phyloP scores from a whole-genome alignment of 2,797 vertebrate genomes.

The Pelochelys cantorii region DNA sequence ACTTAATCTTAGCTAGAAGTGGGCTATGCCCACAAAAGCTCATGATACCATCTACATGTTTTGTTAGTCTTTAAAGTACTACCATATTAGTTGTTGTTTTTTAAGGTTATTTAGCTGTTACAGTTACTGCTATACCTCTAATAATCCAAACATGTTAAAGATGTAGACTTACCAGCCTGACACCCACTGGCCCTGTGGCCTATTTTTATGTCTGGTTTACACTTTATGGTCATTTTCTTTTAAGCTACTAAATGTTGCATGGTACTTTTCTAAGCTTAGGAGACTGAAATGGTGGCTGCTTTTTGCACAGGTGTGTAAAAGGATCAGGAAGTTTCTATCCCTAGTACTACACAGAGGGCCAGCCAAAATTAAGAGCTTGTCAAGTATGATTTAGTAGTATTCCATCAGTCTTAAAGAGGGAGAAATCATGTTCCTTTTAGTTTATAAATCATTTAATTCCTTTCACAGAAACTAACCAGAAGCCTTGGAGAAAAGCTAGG shows the following conservation, averaged over 20 bases:
- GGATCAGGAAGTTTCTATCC: background rate
- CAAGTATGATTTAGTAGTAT: background rate
- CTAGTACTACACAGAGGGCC: background rate
- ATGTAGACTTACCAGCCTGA: background rate
- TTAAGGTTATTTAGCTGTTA: background rate
- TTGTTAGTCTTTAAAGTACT: no score
- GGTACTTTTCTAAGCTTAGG: background rate
- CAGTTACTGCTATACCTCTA: background rate
- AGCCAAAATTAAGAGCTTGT: background rate
- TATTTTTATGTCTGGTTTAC: accelerated
- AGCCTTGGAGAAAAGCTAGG: background rate
- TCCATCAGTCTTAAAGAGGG: slow-evolving; percentile 22
- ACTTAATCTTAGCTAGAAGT: background rate
- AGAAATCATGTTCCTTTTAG: slow-evolving; percentile 7
- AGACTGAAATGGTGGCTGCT: background rate
- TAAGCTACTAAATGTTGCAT: background rate
- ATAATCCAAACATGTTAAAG: background rate
- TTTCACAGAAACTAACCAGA: background rate
- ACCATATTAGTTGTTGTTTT: no score
- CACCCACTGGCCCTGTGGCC: background rate
- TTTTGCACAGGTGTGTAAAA: background rate
- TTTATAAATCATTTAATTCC: slow-evolving; percentile 13
- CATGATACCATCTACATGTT: no score
- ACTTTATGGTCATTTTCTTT: background rate
- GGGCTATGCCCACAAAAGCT: no score